Conservation (phyloP, 1,140 invertebrate genomes). For the Drosophila albomicans region DNA sequence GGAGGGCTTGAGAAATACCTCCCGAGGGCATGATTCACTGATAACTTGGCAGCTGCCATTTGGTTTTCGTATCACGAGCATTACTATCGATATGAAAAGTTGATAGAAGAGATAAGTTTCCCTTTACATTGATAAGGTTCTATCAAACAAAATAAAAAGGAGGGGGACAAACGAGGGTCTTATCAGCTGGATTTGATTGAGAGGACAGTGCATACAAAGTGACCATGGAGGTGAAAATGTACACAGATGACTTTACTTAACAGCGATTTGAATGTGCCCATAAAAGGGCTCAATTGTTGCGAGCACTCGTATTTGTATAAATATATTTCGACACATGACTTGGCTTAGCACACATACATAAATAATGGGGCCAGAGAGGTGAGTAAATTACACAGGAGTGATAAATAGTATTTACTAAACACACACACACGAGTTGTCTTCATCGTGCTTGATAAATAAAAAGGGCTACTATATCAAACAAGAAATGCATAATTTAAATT, state of each 20-base stretch:
- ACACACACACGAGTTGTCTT: too few species aligned
- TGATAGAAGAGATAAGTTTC: constrained; percentile 18
- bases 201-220: not conserved
- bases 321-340: not conserved
- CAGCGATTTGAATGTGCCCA: not conserved
- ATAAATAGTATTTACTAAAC: too few species aligned
- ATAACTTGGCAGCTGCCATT: constrained; percentile 44
- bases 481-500: too few species aligned
- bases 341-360: not conserved
- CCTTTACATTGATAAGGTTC: constrained; percentile 14
- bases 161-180: not conserved
- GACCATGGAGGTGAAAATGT: constrained; percentile 8
- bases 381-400: too few species aligned
- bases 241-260: not conserved
- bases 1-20: constrained; percentile 16
- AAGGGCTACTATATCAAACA: too few species aligned
- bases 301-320: not conserved
- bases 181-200: constrained; percentile 1
- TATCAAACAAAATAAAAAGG: not conserved
- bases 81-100: constrained; percentile 8
- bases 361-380: not conserved
- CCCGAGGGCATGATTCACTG: constrained; percentile 46
- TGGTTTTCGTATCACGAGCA: constrained; percentile 29
- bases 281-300: not conserved
- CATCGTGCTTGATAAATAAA: too few species aligned